Percentiles rank a stretch among this genome's conserved stretches.
Evolutionary conservation across 1,140 invertebrate genomes (phyloP).

Genomic region (Brachionus rubens): DNA sequence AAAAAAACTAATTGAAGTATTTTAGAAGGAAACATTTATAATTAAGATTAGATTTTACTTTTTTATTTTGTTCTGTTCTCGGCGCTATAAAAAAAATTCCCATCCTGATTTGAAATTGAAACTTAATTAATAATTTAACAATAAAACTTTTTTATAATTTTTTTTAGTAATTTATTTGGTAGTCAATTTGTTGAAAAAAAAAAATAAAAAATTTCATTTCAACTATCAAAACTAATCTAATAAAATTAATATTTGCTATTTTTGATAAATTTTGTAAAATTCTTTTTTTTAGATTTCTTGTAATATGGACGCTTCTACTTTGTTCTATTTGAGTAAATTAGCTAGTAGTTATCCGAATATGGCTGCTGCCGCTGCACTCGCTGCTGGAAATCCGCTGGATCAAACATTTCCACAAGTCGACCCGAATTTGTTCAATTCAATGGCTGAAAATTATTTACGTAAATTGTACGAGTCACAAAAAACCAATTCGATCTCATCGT

Average conservation of each 20-base stretch:
- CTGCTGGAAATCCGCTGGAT: background rate
- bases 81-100: conserved; percentile 20
- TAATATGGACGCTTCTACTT: conserved; percentile 46
- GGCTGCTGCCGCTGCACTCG: conserved; percentile 5
- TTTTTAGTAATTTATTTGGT: conserved; percentile 11
- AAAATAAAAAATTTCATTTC: no score
- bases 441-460: conserved; percentile 33
- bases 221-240: background rate
- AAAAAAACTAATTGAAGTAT: conserved; percentile 22
- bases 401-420: background rate
- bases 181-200: no score
- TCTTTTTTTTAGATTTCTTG: conserved; percentile 36
- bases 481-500: background rate
- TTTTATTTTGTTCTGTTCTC: conserved; percentile 15
- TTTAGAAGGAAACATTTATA: conserved; percentile 39
- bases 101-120: conserved; percentile 40
- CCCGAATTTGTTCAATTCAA: background rate
- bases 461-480: conserved; percentile 19
- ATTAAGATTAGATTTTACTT: conserved; percentile 35
- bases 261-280: conserved; percentile 24
- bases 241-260: background rate
- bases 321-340: conserved; percentile 42
- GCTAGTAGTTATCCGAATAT: conserved; percentile 43
- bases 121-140: conserved; percentile 21
- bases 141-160: background rate